Conservation (phyloP, 1,140 invertebrate genomes). For the Mycetomoellerius zeteki region DNA sequence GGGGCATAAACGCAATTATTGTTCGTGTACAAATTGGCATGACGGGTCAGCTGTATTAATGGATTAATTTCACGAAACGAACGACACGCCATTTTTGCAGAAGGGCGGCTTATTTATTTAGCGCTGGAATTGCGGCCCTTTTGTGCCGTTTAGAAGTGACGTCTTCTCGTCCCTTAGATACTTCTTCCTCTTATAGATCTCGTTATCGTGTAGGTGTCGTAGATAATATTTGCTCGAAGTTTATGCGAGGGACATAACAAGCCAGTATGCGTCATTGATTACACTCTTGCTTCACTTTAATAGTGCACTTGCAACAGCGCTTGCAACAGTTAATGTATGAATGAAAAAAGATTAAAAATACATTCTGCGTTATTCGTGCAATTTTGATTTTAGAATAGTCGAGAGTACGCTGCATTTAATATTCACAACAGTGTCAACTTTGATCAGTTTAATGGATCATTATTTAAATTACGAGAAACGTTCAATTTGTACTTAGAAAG, state of each 20-base stretch:
- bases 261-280: constrained; percentile 31
- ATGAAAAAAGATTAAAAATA: background rate
- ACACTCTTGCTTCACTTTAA: constrained; percentile 13
- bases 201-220: background rate
- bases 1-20: constrained; percentile 26
- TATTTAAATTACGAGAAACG: background rate
- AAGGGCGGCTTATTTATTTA: constrained; percentile 64
- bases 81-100: constrained; percentile 57
- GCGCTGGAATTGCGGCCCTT: constrained; percentile 56
- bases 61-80: constrained; percentile 56
- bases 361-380: background rate
- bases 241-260: background rate
- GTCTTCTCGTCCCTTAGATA: background rate
- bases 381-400: background rate
- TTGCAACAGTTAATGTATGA: constrained; percentile 32
- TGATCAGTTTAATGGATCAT: constrained; percentile 23
- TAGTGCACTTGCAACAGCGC: constrained; percentile 11
- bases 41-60: constrained; percentile 67
- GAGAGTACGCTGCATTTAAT: background rate
- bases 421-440: background rate
- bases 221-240: constrained; percentile 16
- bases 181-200: background rate
- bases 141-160: constrained; percentile 14
- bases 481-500: background rate
- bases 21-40: constrained; percentile 16